These are phyloP conservation scores for Mus spretus DNA, from an alignment of 2,797 vertebrate species.

Conservation along the genomic window DNA sequence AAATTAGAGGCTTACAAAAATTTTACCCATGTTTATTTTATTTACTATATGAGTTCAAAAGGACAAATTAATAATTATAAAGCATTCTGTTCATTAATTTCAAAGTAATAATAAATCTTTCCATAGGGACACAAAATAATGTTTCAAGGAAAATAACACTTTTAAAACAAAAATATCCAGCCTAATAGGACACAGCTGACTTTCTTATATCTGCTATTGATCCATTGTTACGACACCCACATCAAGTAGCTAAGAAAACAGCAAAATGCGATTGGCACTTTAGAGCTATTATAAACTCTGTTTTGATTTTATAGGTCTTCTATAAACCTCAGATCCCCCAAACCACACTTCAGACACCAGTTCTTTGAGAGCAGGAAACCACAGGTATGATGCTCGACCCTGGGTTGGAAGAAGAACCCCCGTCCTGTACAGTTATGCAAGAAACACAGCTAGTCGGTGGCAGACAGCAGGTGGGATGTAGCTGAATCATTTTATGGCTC, in stretches of 20 bases:
- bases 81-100: not conserved
- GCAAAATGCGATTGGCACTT: not conserved
- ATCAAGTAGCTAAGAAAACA: not conserved
- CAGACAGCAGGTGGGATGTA: not conserved
- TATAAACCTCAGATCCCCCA: not conserved
- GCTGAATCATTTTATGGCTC: not conserved
- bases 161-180: not conserved
- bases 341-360: not conserved
- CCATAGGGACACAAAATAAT: not conserved
- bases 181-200: not conserved
- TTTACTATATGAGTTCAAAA: constrained; percentile 8
- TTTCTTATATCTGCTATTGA: not conserved
- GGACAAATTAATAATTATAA: constrained; percentile 6
- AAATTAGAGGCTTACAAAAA: not conserved
- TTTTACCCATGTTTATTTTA: constrained; percentile 18
- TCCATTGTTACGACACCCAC: not conserved
- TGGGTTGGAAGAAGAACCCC: not conserved
- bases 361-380: not conserved
- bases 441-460: not conserved
- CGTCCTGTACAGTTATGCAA: not conserved
- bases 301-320: not conserved
- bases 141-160: constrained; percentile 40
- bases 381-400: not conserved
- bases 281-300: not conserved
- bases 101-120: constrained; percentile 24